Conservation (phyloP, 2,888 invertebrate genomes). For the Drosophila longiperda region DNA sequence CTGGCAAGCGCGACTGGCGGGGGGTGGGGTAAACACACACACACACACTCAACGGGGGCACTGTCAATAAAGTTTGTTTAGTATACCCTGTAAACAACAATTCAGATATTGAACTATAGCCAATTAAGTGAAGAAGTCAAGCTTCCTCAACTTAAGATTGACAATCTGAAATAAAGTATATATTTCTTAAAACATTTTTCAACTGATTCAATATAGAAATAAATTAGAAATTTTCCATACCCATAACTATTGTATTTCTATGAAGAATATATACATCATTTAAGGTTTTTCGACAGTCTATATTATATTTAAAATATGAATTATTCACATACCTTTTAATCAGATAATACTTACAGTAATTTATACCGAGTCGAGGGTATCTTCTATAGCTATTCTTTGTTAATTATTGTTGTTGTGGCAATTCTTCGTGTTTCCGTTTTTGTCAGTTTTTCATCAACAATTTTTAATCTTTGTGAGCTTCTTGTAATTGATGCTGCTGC, state of each 20-base stretch:
- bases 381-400: neutral
- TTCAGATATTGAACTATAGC: neutral
- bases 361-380: neutral
- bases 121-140: neutral
- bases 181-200: neutral
- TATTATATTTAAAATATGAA: neutral
- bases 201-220: neutral
- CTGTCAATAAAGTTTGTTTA: constrained; percentile 33
- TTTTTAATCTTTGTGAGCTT: constrained; percentile 61
- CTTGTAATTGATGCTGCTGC: constrained; percentile 74
- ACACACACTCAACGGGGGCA: constrained; percentile 15
- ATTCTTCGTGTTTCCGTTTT: constrained; percentile 19
- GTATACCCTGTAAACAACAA: constrained; percentile 30
- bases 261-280: neutral
- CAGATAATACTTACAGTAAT: neutral
- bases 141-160: neutral
- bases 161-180: neutral
- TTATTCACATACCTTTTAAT: neutral
- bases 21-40: neutral
- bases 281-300: neutral
- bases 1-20: neutral
- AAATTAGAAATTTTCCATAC: neutral
- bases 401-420: constrained; percentile 4
- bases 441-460: constrained; percentile 61
- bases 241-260: neutral